These are phyloP conservation scores for Halyomorpha halys DNA, from an alignment of 1,140 invertebrate species.

Conservation along the genomic window DNA sequence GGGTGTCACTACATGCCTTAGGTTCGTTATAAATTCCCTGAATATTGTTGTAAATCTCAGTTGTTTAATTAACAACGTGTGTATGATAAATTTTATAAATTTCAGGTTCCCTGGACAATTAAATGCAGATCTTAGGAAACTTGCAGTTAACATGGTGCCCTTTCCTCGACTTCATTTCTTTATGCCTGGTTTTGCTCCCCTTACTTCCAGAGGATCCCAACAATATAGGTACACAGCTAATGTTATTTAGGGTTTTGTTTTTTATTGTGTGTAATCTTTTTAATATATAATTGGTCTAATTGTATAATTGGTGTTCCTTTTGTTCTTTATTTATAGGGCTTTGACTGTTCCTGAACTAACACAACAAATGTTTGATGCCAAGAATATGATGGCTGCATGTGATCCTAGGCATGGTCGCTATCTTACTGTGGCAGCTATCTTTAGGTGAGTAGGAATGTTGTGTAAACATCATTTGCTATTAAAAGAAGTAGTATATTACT, in stretches of 20 bases:
- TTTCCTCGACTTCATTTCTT: conserved; percentile 95
- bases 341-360: conserved; percentile 81
- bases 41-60: no score
- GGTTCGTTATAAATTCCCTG: conserved; percentile 31
- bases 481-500: no score
- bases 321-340: conserved; percentile 39
- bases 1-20: conserved; percentile 77
- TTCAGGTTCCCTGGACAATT: conserved; percentile 63
- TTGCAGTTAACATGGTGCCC: conserved; percentile 96
- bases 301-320: no score
- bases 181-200: conserved; percentile 90
- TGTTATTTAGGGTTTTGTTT: no score
- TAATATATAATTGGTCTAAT: no score
- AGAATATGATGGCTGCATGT: conserved; percentile 56
- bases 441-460: conserved; percentile 47
- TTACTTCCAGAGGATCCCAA: conserved; percentile 75
- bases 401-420: conserved; percentile 87
- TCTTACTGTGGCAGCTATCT: conserved; percentile 87
- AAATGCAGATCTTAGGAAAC: conserved; percentile 84
- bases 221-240: conserved; percentile 67
- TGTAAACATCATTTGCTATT: no score
- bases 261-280: no score
- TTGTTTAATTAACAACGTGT: no score
- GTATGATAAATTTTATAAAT: conserved; percentile 25
- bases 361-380: conserved; percentile 71